Conservation (phyloP, 2,113 vertebrate genomes). For the Stigmatopora argus region DNA sequence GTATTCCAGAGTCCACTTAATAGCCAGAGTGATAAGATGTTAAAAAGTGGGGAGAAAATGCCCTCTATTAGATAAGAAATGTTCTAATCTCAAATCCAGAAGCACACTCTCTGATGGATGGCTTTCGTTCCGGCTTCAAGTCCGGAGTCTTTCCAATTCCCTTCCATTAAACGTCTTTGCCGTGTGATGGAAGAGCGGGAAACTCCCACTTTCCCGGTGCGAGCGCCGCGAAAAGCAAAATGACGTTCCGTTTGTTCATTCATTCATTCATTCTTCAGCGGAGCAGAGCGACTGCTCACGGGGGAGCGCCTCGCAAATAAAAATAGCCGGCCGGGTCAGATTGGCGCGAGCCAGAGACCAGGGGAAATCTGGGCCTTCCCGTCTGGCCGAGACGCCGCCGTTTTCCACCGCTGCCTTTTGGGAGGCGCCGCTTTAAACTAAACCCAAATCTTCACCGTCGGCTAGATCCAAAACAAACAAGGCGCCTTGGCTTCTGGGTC, state of each 20-base stretch:
- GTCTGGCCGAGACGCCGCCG: no score
- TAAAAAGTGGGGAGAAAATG: not conserved
- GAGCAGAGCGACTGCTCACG: not conserved
- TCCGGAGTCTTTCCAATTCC: not conserved
- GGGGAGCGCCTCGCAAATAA: no score
- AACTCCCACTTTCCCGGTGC: not conserved
- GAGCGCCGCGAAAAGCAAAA: not conserved
- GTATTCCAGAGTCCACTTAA: slow-evolving; percentile 12
- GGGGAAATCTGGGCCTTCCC: no score
- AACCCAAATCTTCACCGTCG: no score
- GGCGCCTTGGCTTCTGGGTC: no score
- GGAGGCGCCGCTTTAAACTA: no score
- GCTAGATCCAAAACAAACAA: no score
- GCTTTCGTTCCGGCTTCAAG: not conserved
- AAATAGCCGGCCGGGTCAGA: no score
- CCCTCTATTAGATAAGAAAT: slow-evolving; percentile 1
- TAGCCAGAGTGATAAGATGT: slow-evolving; percentile 2
- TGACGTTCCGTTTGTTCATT: not conserved
- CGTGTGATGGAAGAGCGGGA: not conserved
- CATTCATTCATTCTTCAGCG: not conserved
- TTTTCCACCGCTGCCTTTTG: no score
- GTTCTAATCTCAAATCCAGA: not conserved
- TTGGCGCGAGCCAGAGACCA: no score
- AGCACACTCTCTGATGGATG: not conserved
- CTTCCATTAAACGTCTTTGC: not conserved